phyloP scores from a whole-genome alignment of 2,797 vertebrate species.

The Erpetoichthys calabaricus region DNA sequence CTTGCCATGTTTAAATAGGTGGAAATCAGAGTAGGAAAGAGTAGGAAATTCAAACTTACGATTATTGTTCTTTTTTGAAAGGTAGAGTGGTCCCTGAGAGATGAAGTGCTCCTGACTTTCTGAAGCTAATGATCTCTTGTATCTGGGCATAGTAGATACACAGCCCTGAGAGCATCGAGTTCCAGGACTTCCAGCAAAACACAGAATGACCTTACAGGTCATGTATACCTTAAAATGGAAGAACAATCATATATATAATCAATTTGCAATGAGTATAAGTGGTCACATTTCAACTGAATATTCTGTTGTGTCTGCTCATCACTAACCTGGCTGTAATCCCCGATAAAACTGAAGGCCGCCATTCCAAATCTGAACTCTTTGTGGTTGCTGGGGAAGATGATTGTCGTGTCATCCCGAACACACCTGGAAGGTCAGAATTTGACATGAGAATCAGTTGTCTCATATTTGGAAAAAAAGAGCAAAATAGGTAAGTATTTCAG shows the following conservation, averaged over 20 bases:
- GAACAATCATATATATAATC: neutral
- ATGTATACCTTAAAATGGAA: constrained; percentile 41
- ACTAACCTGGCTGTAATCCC: constrained; percentile 17
- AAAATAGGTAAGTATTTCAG: too few species aligned
- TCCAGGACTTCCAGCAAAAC: constrained; percentile 24
- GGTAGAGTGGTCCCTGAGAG: constrained; percentile 49
- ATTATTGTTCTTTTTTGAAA: constrained; percentile 13
- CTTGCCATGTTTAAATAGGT: too few species aligned
- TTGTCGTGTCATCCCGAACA: constrained; percentile 29
- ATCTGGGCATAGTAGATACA: neutral
- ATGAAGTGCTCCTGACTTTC: constrained; percentile 34
- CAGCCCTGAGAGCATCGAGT: constrained; percentile 41
- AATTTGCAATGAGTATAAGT: too few species aligned
- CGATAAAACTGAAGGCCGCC: constrained; percentile 51
- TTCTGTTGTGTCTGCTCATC: too few species aligned
- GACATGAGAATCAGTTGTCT: too few species aligned
- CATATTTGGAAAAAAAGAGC: too few species aligned
- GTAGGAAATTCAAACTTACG: constrained; percentile 6
- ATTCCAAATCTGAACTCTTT: constrained; percentile 34
- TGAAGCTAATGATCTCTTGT: constrained; percentile 27
- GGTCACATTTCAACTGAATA: too few species aligned
- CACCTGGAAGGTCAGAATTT: constrained; percentile 26
- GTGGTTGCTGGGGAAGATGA: constrained; percentile 10
- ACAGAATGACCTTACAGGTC: constrained; percentile 46
- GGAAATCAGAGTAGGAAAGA: neutral